Percentiles rank a stretch among this genome's conserved stretches.
phyloP scores from a whole-genome alignment of 2,888 invertebrate genomes.

The Cepaea hortensis region DNA sequence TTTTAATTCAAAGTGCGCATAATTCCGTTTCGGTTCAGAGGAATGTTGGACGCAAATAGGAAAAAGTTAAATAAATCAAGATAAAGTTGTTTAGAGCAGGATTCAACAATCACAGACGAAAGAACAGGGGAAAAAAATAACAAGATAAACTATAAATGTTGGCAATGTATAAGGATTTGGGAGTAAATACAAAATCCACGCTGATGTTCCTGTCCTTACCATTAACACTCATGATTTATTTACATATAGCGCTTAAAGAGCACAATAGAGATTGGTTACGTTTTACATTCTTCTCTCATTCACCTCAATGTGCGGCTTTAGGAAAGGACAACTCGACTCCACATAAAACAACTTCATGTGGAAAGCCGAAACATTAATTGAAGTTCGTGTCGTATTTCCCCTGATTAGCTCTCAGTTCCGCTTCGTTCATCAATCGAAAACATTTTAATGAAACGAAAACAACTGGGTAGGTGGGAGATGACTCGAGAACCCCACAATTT shows the following conservation, averaged over 20 bases:
- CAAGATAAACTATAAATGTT: background rate
- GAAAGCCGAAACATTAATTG: background rate
- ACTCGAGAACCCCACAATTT: background rate
- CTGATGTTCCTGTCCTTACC: no score
- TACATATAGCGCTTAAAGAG: no score
- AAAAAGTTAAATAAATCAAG: background rate
- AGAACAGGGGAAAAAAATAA: background rate
- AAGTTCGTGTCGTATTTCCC: background rate
- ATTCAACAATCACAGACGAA: background rate
- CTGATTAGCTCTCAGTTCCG: background rate
- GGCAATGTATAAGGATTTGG: no score
- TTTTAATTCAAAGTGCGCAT: background rate
- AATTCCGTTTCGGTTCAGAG: background rate
- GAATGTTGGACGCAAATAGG: background rate
- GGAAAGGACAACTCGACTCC: no score
- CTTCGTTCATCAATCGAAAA: constrained; percentile 23
- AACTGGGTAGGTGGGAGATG: background rate
- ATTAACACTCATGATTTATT: no score
- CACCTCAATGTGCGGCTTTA: no score
- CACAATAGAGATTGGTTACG: no score
- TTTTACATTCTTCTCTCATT: no score
- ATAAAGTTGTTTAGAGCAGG: background rate
- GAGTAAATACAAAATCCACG: no score
- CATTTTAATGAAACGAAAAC: constrained; percentile 38
- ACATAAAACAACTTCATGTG: no score